Evolutionary conservation across 2,888 invertebrate species (phyloP).

Genomic region (Nebria salina): DNA sequence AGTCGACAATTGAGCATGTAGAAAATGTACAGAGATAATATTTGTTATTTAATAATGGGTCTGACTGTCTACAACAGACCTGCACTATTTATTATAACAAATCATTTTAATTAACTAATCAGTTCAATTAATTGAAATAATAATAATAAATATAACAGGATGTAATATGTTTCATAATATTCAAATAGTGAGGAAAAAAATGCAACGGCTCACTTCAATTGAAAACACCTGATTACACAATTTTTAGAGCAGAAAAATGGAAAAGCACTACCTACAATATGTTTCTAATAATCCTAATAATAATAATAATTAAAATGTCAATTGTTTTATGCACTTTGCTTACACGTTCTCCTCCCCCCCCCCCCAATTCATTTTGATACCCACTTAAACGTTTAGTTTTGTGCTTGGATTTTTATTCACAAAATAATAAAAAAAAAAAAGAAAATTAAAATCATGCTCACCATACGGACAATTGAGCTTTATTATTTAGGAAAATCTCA

Average conservation of each 20-base stretch:
- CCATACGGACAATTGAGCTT: conserved; percentile 12
- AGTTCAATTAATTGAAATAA: conserved; percentile 12
- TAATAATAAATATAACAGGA: conserved; percentile 18
- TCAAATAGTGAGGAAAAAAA: conserved; percentile 37
- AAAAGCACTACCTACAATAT: conserved; percentile 45
- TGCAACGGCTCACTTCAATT: conserved; percentile 29
- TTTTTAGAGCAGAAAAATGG: conserved; percentile 45
- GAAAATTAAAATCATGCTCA: conserved; percentile 9
- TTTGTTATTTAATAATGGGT: conserved; percentile 14
- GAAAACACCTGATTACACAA: conserved; percentile 45
- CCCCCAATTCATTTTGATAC: conserved; percentile 9
- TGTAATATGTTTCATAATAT: conserved; percentile 18
- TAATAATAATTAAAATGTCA: conserved; percentile 28
- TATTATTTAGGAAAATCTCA: conserved; percentile 11
- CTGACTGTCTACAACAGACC: conserved; percentile 34
- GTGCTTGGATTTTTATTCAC: conserved; percentile 31
- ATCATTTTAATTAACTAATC: conserved; percentile 35
- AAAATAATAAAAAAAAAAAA: conserved; percentile 12
- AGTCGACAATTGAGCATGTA: conserved; percentile 32
- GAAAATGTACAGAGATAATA: conserved; percentile 17
- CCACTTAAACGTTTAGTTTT: conserved; percentile 15
- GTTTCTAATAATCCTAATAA: conserved; percentile 29
- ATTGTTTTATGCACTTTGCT: conserved; percentile 28
- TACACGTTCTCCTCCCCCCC: conserved; percentile 6
- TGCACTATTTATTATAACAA: conserved; percentile 27